Base-by-base conservation (phyloP, 92 coral and sea anemone species). In the Phenganax marumi region DNA sequence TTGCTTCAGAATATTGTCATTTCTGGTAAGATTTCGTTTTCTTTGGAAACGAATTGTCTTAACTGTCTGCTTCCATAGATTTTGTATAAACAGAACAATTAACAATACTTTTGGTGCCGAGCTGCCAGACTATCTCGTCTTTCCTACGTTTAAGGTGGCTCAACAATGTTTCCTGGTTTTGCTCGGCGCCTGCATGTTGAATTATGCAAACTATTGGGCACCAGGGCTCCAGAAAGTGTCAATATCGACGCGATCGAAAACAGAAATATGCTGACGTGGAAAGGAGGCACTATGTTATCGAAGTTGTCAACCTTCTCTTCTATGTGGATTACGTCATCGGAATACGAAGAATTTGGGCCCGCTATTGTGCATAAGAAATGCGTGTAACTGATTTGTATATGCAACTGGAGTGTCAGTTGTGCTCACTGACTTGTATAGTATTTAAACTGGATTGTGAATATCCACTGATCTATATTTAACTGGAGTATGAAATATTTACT, bases 331-430 rank as follows among this genome's bases (percentile, higher is more conserved):
- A 82, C 97, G 1, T 55, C 79, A 23, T 91, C 84, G 55, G 98
- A 95, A 69, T 95, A 95, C 70, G 97, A 95, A 10, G 98, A 95
- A 78, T 83, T 90, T 83, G 98, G 98, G 51, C 98, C 98, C 4
- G 97, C 85, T 1, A 90, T 95, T 72, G 91, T 95, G 8, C 98
- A 95, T 61, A 87, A 91, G 85, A 95, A 95, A 68, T 95, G 98
- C 51, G 92, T 92, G 81, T 93, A 77, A 83, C 19, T 47, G 23
- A 17, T 62, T 7, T 16, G 49, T 43, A 70, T 57, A n/a, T 33
- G 11, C 12, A 47, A 8, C 53, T 57, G 51, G 50, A 48, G 3
- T 50, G 39, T 3, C 10, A 55, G 12, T 46, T 21, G 16, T 10
- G 25, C 26, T 11, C 50, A 66, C 48, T 66, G 72, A 10, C 10